Evolutionary conservation across 2,113 vertebrate species (phyloP), one percentile per base, ranked within the genome.

Genomic region (Colaptes auratus): DNA sequence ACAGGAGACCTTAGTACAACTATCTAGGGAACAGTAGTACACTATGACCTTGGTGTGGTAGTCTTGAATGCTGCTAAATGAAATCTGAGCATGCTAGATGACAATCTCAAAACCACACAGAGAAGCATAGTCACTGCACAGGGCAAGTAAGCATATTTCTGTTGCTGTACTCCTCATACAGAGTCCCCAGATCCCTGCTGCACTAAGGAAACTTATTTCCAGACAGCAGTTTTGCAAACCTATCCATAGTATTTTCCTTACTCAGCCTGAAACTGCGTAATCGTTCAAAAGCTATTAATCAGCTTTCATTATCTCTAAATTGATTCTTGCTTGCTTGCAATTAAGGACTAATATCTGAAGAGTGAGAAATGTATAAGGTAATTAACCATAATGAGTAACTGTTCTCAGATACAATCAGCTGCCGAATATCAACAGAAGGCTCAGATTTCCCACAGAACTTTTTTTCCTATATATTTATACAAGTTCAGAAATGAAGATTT

Each of bases 321-420:
- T 95, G 77, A 36, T 95, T 70, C 95, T 92, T 76, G 69, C 87
- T 92, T 71, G 82, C 82, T 96, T 78, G 46, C 66, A 96, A 94
- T 95, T 96, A 96, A 92, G 39, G 28, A 92, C 78, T 92, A 92
- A 84, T 86, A 96, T 79, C 48, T 33, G 95, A 81, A 82, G 65
- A 90, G 82, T 36, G 63, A 91, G 74, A 86, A 88, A 90, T 88
- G 61, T 75, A 76, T 67, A 96, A 97, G 48, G 21, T 92, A 94
- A 96, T 95, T 86, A 92, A 94, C 50, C 33, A 59, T 67, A 59
- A 79, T 69, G 75, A 64, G 9, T 79, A 66, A 67, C 15, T 76
- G 86, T 86, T 94, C 84, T 88, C 71, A 92, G 79, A n/a, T 79
- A 82, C 48, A 21, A 67, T 83, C 55, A 90, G 1, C 53, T 61